These are phyloP conservation scores for Drosophila lacicola DNA, from an alignment of 2,888 invertebrate genomes.

Conservation along the genomic window DNA sequence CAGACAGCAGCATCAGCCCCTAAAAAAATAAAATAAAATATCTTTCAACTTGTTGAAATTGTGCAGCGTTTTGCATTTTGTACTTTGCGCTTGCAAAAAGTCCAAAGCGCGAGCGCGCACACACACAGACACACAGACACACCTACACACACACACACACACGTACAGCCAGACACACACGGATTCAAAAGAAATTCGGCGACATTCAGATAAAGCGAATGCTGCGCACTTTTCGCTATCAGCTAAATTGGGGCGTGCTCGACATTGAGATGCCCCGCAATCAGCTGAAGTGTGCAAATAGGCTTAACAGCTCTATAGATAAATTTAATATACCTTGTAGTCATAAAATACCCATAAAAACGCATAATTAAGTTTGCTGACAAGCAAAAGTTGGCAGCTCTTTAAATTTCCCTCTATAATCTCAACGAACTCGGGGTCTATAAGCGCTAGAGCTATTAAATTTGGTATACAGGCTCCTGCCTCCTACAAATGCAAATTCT, in stretches of 20 bases:
- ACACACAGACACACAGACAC: slow-evolving; percentile 10
- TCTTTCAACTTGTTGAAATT: slow-evolving; percentile 61
- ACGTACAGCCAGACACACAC: slow-evolving; percentile 12
- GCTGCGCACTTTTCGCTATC: slow-evolving; percentile 71
- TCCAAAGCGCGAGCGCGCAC: slow-evolving; percentile 22
- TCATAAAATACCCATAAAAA: slow-evolving; percentile 2
- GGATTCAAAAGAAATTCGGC: slow-evolving; percentile 49
- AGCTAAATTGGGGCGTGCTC: slow-evolving; percentile 43
- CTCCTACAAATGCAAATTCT: background rate
- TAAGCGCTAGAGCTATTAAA: background rate
- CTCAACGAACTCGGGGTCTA: background rate
- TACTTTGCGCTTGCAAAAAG: slow-evolving; percentile 38
- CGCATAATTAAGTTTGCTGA: slow-evolving; percentile 6
- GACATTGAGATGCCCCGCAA: slow-evolving; percentile 37
- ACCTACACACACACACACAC: slow-evolving; percentile 14
- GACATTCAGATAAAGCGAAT: slow-evolving; percentile 71
- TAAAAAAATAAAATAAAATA: slow-evolving; percentile 33
- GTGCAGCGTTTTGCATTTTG: slow-evolving; percentile 60
- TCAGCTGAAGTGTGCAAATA: slow-evolving; percentile 20
- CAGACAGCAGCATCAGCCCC: slow-evolving; percentile 44
- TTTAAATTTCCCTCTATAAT: background rate
- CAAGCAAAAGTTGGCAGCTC: background rate
- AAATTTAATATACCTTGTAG: slow-evolving; percentile 9
- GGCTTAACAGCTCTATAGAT: slow-evolving; percentile 21
- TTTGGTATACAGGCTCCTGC: background rate